Evolutionary conservation across 2,888 invertebrate genomes (phyloP), one percentile per base, ranked within the genome.

Genomic region (Baronia brevicornis): DNA sequence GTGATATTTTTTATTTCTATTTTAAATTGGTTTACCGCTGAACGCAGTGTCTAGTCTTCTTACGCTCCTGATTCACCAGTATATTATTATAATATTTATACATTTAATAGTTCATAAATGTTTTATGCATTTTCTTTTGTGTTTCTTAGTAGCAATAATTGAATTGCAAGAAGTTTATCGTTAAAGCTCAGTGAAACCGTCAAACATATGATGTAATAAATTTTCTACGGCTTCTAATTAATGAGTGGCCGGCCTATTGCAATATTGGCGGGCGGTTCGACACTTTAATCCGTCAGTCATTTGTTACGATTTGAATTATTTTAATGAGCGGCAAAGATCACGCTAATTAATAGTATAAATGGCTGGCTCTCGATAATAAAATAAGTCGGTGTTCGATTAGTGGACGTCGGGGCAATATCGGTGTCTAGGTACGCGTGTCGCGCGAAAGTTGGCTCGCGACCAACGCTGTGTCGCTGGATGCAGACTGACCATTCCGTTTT

Each of bases 381-480:
- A 43, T 44, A 46, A 39, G 44, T 40, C 31, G n/a, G 34, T 23
- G 24, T 29, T 28, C 37, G 41, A 48, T 47, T 51, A 48, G 48
- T 28, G 46, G 44, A 43, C 41, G 49, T 44, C 45, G 39, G 6
- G 11, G 35, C n/a, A n/a, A n/a, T 30, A 19, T 15, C 29, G 18
- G 6, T 20, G 10, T 6, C 20, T 5, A 18, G n/a, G 31, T 23
- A 24, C 23, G 9, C 22, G 11, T 22, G 36, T 43, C 48, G 44
- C 47, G 54, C 53, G 63, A 58, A 62, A 61, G 60, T 79, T 80
- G 79, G 80, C 77, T 49, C 48, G 43, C 60, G 58, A 77, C 80
- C 79, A 80, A 78, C 66, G 61, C 51, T 62, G 53, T 78, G 74
- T 75, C 64, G 66, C 50, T 60, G 52, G 55, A 62, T 54, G 51